Evolutionary conservation across 2,888 invertebrate genomes (phyloP).

Genomic region (Lepidocyrtoides sp.): DNA sequence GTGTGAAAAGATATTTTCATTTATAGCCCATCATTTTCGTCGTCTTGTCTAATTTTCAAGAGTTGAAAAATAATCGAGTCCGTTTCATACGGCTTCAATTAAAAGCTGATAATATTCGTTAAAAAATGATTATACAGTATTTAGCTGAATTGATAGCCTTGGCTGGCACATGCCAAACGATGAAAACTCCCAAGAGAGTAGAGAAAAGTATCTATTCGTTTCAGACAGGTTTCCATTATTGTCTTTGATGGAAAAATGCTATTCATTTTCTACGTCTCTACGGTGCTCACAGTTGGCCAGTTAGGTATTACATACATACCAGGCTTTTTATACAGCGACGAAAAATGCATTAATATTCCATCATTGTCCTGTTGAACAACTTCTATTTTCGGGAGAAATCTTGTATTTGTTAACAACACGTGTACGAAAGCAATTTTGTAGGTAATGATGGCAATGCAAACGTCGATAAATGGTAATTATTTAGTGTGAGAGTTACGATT

Average conservation of each 20-base stretch:
- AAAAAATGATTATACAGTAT: conserved; percentile 35
- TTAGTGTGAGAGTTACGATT: not conserved
- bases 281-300: not conserved
- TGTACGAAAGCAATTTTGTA: not conserved
- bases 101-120: conserved; percentile 43
- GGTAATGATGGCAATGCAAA: not conserved
- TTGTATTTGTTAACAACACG: not conserved
- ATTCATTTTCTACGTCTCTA: not conserved
- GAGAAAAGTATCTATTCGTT: conserved; percentile 27
- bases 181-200: conserved; percentile 34
- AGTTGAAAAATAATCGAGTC: conserved; percentile 32
- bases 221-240: conserved; percentile 44
- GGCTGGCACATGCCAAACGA: conserved; percentile 63
- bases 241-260: not conserved
- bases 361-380: not conserved
- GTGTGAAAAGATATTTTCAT: conserved; percentile 53
- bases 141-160: conserved; percentile 46
- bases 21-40: conserved; percentile 30
- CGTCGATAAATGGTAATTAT: not conserved
- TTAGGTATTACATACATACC: too few species aligned
- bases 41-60: not conserved
- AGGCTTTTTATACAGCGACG: not conserved
- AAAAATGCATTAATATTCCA: conserved; percentile 26
- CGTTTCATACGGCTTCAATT: conserved; percentile 45
- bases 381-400: conserved; percentile 35